These are phyloP conservation scores for Rhorus exstirpatorius DNA, from an alignment of 2,888 invertebrate genomes.

Conservation along the genomic window DNA sequence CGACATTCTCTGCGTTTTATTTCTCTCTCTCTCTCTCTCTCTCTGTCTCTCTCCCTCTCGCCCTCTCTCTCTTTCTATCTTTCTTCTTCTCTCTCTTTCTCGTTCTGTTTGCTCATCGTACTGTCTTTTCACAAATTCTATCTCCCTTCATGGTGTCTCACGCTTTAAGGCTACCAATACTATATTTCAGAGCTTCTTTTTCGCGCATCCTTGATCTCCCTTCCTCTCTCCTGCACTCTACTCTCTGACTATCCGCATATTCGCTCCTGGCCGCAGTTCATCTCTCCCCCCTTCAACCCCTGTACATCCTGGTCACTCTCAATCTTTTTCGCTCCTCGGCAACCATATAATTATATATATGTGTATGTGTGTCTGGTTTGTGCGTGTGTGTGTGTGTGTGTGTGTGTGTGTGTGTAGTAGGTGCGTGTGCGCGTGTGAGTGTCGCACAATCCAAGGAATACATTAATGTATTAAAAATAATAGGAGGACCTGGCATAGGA, in stretches of 20 bases:
- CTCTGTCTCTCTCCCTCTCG: conserved; percentile 36
- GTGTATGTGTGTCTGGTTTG: not conserved
- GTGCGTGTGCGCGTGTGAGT: conserved; percentile 7
- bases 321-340: conserved; percentile 71
- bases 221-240: conserved; percentile 58
- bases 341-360: conserved; percentile 3
- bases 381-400: conserved; percentile 13
- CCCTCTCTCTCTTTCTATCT: conserved; percentile 34
- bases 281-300: conserved; percentile 48
- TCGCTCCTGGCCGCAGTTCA: conserved; percentile 26
- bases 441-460: conserved; percentile 69
- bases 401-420: conserved; percentile 1
- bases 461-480: conserved; percentile 83
- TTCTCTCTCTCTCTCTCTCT: conserved; percentile 74
- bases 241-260: conserved; percentile 23
- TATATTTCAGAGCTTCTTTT: conserved; percentile 60
- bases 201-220: conserved; percentile 50
- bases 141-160: conserved; percentile 60
- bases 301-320: conserved; percentile 49
- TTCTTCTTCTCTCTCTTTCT: conserved; percentile 27
- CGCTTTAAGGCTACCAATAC: conserved; percentile 59
- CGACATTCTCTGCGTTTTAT: conserved; percentile 84
- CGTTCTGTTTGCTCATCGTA: conserved; percentile 39
- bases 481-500: conserved; percentile 72
- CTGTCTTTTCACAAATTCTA: conserved; percentile 59